phyloP scores from a whole-genome alignment of 1,140 invertebrate genomes.

The Drosophila gunungcola region DNA sequence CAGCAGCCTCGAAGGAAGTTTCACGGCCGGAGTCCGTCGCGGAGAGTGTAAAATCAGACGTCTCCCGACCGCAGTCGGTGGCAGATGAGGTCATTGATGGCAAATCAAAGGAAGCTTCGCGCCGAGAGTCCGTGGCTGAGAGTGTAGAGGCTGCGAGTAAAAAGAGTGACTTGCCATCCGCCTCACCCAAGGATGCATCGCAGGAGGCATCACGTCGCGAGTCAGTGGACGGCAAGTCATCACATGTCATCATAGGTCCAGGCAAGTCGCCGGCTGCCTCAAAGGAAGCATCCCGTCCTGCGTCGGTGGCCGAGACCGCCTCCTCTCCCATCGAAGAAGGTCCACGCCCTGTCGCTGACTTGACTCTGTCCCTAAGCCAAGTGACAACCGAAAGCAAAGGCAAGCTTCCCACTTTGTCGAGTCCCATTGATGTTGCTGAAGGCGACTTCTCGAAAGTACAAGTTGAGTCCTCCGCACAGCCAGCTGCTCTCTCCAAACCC shows the following conservation, averaged over 20 bases:
- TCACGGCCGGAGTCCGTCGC: slow-evolving; percentile 5
- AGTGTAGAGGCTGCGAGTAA: slow-evolving; percentile 19
- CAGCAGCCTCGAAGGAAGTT: background rate
- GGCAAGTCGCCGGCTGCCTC: slow-evolving; percentile 22
- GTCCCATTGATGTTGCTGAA: slow-evolving; percentile 75
- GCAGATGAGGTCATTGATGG: background rate
- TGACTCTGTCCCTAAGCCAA: slow-evolving; percentile 16
- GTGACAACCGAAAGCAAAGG: slow-evolving; percentile 26
- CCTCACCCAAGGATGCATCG: slow-evolving; percentile 15
- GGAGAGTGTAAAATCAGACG: slow-evolving; percentile 13
- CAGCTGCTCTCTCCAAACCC: slow-evolving; percentile 29
- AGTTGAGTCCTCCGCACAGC: background rate
- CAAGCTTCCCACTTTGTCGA: slow-evolving; percentile 65
- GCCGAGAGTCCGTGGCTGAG: slow-evolving; percentile 40
- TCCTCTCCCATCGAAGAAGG: slow-evolving; percentile 73
- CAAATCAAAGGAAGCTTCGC: background rate
- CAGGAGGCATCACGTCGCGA: slow-evolving; percentile 15
- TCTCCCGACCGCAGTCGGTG: background rate
- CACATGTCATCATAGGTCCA: background rate
- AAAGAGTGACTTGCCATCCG: slow-evolving; percentile 2
- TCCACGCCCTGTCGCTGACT: slow-evolving; percentile 26
- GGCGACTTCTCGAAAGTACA: slow-evolving; percentile 54
- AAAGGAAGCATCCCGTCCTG: slow-evolving; percentile 44
- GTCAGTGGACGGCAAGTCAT: slow-evolving; percentile 28
- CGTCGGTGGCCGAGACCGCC: slow-evolving; percentile 52